Percentiles rank a stretch among this genome's conserved stretches.
Evolutionary conservation across 2,113 vertebrate species (phyloP).

Genomic region (Oxyura jamaicensis): DNA sequence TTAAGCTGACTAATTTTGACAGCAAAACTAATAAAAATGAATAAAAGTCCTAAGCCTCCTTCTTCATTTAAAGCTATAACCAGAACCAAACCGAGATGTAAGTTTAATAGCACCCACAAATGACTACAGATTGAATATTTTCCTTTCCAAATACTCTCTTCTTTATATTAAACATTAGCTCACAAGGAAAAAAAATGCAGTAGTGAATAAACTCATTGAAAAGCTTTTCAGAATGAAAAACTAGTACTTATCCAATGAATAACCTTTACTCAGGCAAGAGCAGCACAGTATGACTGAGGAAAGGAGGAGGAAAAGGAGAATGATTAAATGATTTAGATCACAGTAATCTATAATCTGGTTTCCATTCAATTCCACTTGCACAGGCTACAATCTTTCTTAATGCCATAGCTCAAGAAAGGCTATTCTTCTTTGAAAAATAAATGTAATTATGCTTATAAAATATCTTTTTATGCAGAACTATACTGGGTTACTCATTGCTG

Average conservation of each 20-base stretch:
- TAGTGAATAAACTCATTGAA: neutral
- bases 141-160: neutral
- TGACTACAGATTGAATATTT: neutral
- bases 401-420: neutral
- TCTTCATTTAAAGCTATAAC: neutral
- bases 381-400: neutral
- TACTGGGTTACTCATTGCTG: neutral
- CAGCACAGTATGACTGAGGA: neutral
- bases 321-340: conserved; percentile 15
- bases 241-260: conserved; percentile 17
- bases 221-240: conserved; percentile 29
- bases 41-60: neutral
- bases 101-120: neutral
- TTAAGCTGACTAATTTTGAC: neutral
- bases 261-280: neutral
- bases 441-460: neutral
- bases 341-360: conserved; percentile 18
- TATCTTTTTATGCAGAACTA: neutral
- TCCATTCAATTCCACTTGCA: neutral
- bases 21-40: neutral
- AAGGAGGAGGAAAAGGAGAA: neutral
- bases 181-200: neutral
- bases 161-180: neutral
- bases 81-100: neutral
- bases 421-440: conserved; percentile 1